Evolutionary conservation across 2,797 vertebrate genomes (phyloP).

Genomic region (Macrochelys suwanniensis): DNA sequence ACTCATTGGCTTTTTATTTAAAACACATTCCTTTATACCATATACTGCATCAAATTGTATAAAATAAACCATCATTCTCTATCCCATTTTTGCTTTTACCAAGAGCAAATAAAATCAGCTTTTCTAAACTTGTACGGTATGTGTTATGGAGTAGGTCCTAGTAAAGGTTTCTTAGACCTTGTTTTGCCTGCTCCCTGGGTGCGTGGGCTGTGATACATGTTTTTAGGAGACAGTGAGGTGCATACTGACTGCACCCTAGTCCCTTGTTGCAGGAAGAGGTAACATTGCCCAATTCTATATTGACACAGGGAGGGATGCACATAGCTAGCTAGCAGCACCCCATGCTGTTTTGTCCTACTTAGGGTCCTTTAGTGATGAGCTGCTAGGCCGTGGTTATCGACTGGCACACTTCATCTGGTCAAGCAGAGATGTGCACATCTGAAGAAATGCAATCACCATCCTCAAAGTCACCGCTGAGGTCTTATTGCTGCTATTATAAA

Average conservation of each 20-base stretch:
- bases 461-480: neutral
- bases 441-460: neutral
- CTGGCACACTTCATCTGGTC: neutral
- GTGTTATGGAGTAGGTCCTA: neutral
- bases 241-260: neutral
- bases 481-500: neutral
- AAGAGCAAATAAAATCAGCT: conserved; percentile 74
- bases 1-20: conserved; percentile 73
- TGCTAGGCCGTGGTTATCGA: too few species aligned
- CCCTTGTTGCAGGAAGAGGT: neutral
- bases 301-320: neutral
- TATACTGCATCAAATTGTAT: conserved; percentile 74
- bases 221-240: neutral
- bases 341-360: neutral
- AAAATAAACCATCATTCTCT: conserved; percentile 61
- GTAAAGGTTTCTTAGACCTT: neutral
- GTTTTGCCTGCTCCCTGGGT: neutral
- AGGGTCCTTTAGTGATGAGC: neutral
- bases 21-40: conserved; percentile 75
- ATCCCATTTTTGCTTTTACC: conserved; percentile 73
- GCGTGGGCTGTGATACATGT: rapidly evolving
- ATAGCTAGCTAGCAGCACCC: neutral
- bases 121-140: conserved; percentile 68
- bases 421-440: neutral
- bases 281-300: neutral